Evolutionary conservation across 2,888 invertebrate species (phyloP), one percentile per base, ranked within the genome.

Genomic region (Neoscelio sp.): DNA sequence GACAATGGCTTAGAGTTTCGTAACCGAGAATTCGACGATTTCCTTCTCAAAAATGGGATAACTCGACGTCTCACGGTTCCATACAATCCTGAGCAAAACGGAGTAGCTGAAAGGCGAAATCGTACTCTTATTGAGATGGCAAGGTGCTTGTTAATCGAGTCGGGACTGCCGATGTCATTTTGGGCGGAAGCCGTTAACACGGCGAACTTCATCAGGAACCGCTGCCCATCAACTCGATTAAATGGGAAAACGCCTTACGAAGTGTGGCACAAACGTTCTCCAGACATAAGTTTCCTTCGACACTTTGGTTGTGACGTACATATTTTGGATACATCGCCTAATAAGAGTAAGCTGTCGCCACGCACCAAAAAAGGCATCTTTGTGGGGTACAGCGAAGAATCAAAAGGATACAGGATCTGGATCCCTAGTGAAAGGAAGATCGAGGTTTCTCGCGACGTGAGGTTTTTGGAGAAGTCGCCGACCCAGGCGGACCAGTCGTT

Each of bases 131-230:
- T 84, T n/a, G 84, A 85, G 10, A 76, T 67, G 50, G 82, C 85
- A 2, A 68, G 86, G 8, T 78, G 82, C 7, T 82, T 88, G 64
- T 10, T 88, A 12, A 38, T 75, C 0, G 74, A 84, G 20, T 76
- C 81, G 4, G 58, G 67, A 2, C 46, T 85, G 6, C 80, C 82
- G 4, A 30, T 80, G 4, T 46, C 52, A 6, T 83, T 86, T 28
- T 88, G 86, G 86, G 83, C 82, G 0, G 85, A 87, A 68, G 86
- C 86, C 0, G 54, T 85, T 15, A 70, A 70, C 2, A 84, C 82
- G 5, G 80, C 84, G 1, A 80, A 82, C n/a, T 87, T 85, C 52
- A 54, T 85, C 6, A 64, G 79, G 5, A 88, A 88, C 54, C 46
- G 86, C 18, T 60, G 82, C 23, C 78, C 82, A 10, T 83, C 83